These are phyloP conservation scores for Porites lutea DNA, from an alignment of 64 coral and sea anemone genomes.

Conservation along the genomic window DNA sequence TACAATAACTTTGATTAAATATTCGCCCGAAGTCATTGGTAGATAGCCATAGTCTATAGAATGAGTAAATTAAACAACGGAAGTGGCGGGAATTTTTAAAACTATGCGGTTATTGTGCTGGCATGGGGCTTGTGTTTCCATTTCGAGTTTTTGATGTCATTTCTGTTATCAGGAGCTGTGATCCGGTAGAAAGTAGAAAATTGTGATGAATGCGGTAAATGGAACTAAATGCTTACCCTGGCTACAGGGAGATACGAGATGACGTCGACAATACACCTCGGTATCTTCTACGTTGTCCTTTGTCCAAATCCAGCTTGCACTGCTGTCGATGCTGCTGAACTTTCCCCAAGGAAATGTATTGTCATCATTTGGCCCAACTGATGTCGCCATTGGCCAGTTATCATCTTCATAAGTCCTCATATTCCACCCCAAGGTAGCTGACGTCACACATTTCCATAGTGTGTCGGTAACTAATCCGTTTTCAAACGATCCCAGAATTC, in stretches of 20 bases:
- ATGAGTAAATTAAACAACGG: too few relatives aligned
- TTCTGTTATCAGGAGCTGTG: too few relatives aligned
- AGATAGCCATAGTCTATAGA: too few relatives aligned
- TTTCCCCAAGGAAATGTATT: slow-evolving; percentile 32
- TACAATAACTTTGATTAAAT: too few relatives aligned
- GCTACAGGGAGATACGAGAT: slow-evolving; percentile 13
- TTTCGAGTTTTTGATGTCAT: too few relatives aligned
- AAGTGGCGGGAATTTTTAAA: too few relatives aligned
- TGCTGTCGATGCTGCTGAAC: not conserved
- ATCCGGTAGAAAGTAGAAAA: too few relatives aligned
- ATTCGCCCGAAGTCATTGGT: too few relatives aligned
- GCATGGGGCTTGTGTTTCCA: too few relatives aligned
- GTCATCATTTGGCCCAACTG: not conserved
- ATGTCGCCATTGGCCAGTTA: slow-evolving; percentile 29
- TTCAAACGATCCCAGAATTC: slow-evolving; percentile 14
- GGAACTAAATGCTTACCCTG: slow-evolving; percentile 7
- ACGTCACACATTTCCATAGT: slow-evolving; percentile 25
- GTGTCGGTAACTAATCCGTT: slow-evolving; percentile 52
- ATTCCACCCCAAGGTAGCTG: slow-evolving; percentile 27
- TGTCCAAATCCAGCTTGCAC: slow-evolving; percentile 60
- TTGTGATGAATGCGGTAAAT: too few relatives aligned
- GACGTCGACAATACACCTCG: slow-evolving; percentile 39
- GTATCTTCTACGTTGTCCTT: not conserved
- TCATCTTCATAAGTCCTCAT: slow-evolving; percentile 49
- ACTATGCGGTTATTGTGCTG: too few relatives aligned